Evolutionary conservation across 92 coral and sea anemone genomes (phyloP).

Genomic region (Bergia sp.): DNA sequence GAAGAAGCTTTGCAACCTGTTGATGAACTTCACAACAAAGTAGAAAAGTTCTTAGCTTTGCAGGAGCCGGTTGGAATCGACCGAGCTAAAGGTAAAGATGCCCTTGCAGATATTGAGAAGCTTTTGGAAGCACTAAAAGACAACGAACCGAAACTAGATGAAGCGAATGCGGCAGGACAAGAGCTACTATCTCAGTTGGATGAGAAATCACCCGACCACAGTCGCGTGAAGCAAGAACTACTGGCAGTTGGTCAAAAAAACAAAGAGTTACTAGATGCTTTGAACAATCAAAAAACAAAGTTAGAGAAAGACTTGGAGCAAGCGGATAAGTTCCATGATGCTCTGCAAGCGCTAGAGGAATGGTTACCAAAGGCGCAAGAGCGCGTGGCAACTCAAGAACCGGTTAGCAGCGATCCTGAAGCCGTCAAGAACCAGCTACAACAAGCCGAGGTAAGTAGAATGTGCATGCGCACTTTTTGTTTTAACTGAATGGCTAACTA

Average conservation of each 20-base stretch:
- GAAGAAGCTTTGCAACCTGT: conserved; percentile 73
- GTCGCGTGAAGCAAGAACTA: conserved; percentile 71
- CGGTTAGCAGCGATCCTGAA: conserved; percentile 90
- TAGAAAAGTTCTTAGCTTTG: conserved; percentile 67
- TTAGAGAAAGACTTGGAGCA: conserved; percentile 74
- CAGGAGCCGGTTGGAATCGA: conserved; percentile 88
- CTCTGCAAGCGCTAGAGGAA: conserved; percentile 78
- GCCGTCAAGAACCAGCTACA: conserved; percentile 86
- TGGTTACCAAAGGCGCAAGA: conserved; percentile 88
- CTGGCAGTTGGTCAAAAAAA: conserved; percentile 69
- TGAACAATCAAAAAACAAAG: conserved; percentile 61
- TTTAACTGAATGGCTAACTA: no score
- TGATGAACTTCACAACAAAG: conserved; percentile 75
- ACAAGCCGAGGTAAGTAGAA: conserved; percentile 80
- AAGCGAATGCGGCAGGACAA: conserved; percentile 69
- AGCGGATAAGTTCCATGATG: conserved; percentile 87
- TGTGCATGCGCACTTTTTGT: no score
- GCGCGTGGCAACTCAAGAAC: conserved; percentile 79
- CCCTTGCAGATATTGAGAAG: conserved; percentile 68
- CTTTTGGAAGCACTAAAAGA: conserved; percentile 66
- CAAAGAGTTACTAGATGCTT: conserved; percentile 68
- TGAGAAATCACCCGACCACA: conserved; percentile 80
- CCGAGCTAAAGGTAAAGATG: conserved; percentile 71
- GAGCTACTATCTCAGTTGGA: conserved; percentile 69
- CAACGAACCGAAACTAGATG: conserved; percentile 68